Evolutionary conservation across 2,888 invertebrate species (phyloP), one percentile per base, ranked within the genome.

Genomic region (Pachliopta kotzebuea): DNA sequence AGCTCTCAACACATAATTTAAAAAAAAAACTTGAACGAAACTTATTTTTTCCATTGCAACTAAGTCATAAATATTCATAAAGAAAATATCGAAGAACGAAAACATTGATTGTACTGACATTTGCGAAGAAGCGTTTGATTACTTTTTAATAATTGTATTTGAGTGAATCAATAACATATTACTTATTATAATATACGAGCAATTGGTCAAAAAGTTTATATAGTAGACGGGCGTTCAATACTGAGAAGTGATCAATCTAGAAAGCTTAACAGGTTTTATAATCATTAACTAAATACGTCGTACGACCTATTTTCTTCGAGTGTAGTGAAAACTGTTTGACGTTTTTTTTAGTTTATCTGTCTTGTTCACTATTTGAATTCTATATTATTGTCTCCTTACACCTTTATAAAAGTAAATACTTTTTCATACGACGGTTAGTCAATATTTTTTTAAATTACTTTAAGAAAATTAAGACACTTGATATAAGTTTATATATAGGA

Each of bases 251-350:
- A 62, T 61, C 61, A 61, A 61, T 61, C 61, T 61, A 61, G 61
- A 61, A 61, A 61, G 55, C 61, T 56, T 49, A 54, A 61, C 61
- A 61, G 61, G 61, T 61, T 61, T 61, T 61, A 61, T 61, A 61
- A 49, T 55, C 61, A 61, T 61, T 61, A 56, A 55, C 61, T 61
- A 61, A 61, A 61, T 61, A 61, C 55, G 61, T 61, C 61, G 61
- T 61, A n/a, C 55, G 61, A 56, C 61, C 61, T 21, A 55, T 61
- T 61, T 61, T 45, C 61, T 56, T 61, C 60, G 26, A 14, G n/a
- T 49, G 55, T 21, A 61, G 61, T 61, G 61, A 61, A 61, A 61
- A 61, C 55, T 21, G 45, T 61, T 42, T 42, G 42, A 18, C 7
- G 11, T 24, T 56, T 20, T 56, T 56, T 56, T 56, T 26, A n/a